A percentile compares a stretch with the other conserved stretches of the same genome.
Conservation (phyloP, 2,797 vertebrate genomes). For the Sebastes steindachneri region DNA sequence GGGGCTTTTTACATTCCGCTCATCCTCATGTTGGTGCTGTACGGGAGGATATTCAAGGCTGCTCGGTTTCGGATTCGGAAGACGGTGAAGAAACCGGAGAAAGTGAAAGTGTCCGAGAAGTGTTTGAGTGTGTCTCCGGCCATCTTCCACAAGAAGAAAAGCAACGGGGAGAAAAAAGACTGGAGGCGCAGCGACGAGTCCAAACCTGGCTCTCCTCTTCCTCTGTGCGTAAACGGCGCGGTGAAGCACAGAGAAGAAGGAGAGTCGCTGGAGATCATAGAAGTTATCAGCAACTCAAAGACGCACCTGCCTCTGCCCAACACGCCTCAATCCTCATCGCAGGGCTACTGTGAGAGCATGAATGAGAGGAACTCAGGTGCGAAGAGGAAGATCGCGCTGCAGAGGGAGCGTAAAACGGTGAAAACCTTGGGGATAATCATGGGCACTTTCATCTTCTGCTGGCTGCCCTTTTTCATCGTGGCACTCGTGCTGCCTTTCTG, state of each 20-base stretch:
- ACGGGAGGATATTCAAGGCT: constrained; percentile 94
- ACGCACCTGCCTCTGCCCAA: constrained; percentile 87
- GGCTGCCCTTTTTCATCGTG: constrained; percentile 98
- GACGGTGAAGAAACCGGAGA: constrained; percentile 91
- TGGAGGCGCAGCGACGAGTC: constrained; percentile 84
- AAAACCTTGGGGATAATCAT: constrained; percentile 98
- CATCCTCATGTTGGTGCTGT: constrained; percentile 95
- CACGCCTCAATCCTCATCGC: constrained; percentile 77
- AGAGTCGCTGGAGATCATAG: constrained; percentile 90
- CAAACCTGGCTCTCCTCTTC: constrained; percentile 63
- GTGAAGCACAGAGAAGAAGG: constrained; percentile 86
- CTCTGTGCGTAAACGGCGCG: constrained; percentile 88
- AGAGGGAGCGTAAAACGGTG: constrained; percentile 94
- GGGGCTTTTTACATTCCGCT: constrained; percentile 98
- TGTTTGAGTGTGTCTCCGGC: constrained; percentile 82
- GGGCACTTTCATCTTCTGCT: constrained; percentile 98
- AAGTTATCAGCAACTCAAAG: constrained; percentile 88
- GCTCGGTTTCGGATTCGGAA: constrained; percentile 96
- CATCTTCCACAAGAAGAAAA: constrained; percentile 83
- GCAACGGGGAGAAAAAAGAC: constrained; percentile 82
- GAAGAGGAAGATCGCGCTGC: constrained; percentile 92
- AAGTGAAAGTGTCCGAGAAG: constrained; percentile 78
- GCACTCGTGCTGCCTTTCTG: constrained; percentile 96
- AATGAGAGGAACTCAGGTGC: constrained; percentile 89
- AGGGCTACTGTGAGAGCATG: constrained; percentile 81